phyloP scores from a whole-genome alignment of 2,113 vertebrate species.

The Limnothrissa miodon region DNA sequence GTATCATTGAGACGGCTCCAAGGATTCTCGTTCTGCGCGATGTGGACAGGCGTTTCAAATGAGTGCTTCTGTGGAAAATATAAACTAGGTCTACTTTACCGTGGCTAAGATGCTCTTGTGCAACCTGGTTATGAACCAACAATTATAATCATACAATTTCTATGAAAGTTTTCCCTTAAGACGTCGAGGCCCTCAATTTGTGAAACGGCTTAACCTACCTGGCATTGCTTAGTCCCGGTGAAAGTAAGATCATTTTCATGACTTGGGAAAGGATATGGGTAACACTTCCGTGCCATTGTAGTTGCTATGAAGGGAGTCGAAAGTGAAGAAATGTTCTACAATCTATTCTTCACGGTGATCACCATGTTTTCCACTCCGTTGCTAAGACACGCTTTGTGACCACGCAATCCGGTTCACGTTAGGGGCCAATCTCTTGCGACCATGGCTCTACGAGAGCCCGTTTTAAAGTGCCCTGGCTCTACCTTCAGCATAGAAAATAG shows the following conservation, averaged over 20 bases:
- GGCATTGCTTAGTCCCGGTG: slow-evolving; percentile 49
- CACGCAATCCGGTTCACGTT: background rate
- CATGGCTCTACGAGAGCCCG: too few relatives aligned
- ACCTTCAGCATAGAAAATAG: too few relatives aligned
- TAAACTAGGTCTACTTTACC: too few relatives aligned
- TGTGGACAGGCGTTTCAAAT: slow-evolving; percentile 58
- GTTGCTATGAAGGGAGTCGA: background rate
- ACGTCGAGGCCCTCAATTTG: too few relatives aligned
- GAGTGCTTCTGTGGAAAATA: slow-evolving; percentile 53
- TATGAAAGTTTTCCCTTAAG: too few relatives aligned
- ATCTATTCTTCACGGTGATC: background rate
- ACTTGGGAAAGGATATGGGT: slow-evolving; percentile 64
- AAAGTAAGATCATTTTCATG: slow-evolving; percentile 63
- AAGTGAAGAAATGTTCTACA: background rate
- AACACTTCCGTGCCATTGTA: slow-evolving; percentile 64
- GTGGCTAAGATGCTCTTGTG: too few relatives aligned
- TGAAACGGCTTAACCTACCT: slow-evolving; percentile 62
- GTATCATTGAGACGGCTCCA: slow-evolving; percentile 72
- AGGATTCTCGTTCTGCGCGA: slow-evolving; percentile 75
- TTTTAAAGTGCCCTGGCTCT: too few relatives aligned
- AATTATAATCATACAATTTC: too few relatives aligned
- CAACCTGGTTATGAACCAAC: too few relatives aligned
- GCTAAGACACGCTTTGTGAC: slow-evolving; percentile 58
- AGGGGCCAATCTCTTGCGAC: background rate
- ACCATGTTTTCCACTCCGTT: slow-evolving; percentile 49